Conservation (phyloP, 2,797 vertebrate genomes). For the Chromobotia macracanthus region DNA sequence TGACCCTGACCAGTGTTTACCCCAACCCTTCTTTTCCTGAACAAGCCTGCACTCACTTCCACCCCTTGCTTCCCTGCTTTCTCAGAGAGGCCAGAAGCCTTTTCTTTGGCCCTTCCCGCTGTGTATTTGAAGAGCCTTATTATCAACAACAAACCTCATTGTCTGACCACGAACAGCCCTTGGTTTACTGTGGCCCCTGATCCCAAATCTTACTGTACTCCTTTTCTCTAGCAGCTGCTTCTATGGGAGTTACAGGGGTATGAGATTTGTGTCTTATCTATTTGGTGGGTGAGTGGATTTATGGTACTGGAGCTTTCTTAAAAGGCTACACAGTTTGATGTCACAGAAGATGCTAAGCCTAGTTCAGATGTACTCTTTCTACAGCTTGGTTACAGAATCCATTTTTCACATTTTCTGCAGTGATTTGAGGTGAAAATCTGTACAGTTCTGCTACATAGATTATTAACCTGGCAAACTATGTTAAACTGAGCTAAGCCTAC, state of each 20-base stretch:
- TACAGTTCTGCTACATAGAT: background rate
- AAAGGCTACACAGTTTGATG: slow-evolving; percentile 42
- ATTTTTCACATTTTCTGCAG: background rate
- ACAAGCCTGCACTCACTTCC: slow-evolving; percentile 31
- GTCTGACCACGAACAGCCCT: slow-evolving; percentile 8
- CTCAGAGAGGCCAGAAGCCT: slow-evolving; percentile 11
- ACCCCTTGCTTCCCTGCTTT: background rate
- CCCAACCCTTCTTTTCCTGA: slow-evolving; percentile 10
- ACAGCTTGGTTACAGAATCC: slow-evolving; percentile 9
- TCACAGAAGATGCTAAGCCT: slow-evolving; percentile 41
- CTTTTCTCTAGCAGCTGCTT: slow-evolving; percentile 23
- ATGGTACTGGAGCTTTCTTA: slow-evolving; percentile 35
- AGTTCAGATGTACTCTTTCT: slow-evolving; percentile 44
- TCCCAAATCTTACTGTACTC: background rate
- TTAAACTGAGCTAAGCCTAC: too few relatives aligned
- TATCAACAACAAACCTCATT: slow-evolving; percentile 54
- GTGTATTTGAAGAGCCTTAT: slow-evolving; percentile 33
- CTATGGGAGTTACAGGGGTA: slow-evolving; percentile 39
- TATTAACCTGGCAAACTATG: too few relatives aligned
- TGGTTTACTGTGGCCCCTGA: background rate
- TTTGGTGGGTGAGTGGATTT: slow-evolving; percentile 34
- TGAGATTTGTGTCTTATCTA: slow-evolving; percentile 29
- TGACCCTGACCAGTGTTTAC: slow-evolving; percentile 39
- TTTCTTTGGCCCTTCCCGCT: slow-evolving; percentile 30
- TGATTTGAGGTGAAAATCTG: background rate